Base-by-base conservation (phyloP, 1,140 invertebrate species). In the Drosophila varians region DNA sequence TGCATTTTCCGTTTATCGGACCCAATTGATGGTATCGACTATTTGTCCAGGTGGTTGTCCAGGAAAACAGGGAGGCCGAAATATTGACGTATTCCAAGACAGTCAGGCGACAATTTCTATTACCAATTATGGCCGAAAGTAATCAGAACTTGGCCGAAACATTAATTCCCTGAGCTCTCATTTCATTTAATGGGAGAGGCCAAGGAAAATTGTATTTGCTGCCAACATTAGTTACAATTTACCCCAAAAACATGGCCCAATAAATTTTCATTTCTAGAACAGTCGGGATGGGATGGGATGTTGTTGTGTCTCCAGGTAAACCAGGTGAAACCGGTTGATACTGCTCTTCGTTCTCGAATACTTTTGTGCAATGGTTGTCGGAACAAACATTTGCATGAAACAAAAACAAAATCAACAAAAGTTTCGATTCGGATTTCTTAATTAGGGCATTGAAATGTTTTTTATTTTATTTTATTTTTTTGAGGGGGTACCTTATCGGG, bases 21-120 rank as follows among this genome's bases (percentile, higher is more conserved):
- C 6, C 60, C 60, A 60, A 53, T 43, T 66, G 53, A 5, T 26
- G 3, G 31, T 66, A 66, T 66, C 62, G 62, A 66, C 21, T 11
- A 55, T 79, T 79, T 45, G 78, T 80, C 45, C n/a, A n/a, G 71
- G 56, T 70, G 72, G 55, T 28, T 36, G 49, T 49, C 47, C 43
- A 12, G 34, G 57, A 70, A 26, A 42, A 70, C n/a, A n/a, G n/a
- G 46, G 26, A 51, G 38, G 55, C 62, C 69, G 45, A 62, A 65
- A 62, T 23, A 12, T 54, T 53, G 34, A 49, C 47, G 31, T 26
- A 25, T 82, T 73, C 72, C 61, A 61, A 68, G 77, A 82, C 77
- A 79, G 79, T 80, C 75, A 60, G 78, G 43, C 64, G 74, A 49
- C 65, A 86, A 80, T 54, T 86, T 76, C 72, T 64, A 76, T 79